Conservation (phyloP, 2,113 vertebrate genomes). For the Neolamprologus hecqui region DNA sequence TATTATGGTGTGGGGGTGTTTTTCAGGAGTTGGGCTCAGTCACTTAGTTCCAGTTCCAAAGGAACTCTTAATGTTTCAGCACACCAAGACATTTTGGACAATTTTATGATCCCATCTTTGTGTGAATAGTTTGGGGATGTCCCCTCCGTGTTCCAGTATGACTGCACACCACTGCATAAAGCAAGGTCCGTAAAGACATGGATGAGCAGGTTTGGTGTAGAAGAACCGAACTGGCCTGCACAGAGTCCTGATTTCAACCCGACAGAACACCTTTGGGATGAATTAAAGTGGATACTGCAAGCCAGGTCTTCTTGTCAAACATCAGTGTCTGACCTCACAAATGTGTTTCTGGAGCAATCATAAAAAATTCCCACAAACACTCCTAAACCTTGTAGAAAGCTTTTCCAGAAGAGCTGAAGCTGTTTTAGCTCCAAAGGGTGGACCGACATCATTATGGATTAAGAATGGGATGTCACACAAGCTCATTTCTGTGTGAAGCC, state of each 20-base stretch:
- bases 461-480: neutral
- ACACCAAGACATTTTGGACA: neutral
- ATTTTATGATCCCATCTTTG: neutral
- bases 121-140: neutral
- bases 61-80: neutral
- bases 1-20: neutral
- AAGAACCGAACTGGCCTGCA: neutral
- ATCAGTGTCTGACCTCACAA: neutral
- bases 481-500: neutral
- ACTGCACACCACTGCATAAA: neutral
- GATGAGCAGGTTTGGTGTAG: neutral
- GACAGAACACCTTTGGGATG: neutral
- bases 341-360: neutral
- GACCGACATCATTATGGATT: neutral
- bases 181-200: neutral
- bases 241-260: neutral
- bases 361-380: neutral
- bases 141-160: rapidly evolving
- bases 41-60: neutral
- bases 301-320: neutral
- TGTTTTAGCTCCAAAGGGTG: neutral
- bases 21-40: neutral
- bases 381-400: neutral
- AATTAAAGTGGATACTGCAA: neutral
- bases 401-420: neutral